Conservation (phyloP, 2,888 invertebrate species). For the Ariolimax columbianus region DNA sequence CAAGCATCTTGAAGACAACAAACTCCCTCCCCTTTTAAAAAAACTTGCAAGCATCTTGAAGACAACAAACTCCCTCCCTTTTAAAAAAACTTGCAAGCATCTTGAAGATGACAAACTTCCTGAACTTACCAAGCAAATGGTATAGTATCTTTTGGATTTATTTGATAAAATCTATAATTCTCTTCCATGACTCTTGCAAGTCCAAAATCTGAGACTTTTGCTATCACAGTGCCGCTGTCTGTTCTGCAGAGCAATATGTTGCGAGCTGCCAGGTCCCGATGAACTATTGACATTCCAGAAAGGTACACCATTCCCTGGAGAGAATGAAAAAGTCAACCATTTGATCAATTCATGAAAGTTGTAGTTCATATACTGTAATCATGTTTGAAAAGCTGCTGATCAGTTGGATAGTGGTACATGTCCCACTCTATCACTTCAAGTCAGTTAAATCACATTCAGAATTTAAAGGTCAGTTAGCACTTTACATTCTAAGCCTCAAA, state of each 20-base stretch:
- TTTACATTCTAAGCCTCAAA: too few relatives aligned
- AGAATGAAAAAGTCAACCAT: neutral
- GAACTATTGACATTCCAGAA: conserved; percentile 34
- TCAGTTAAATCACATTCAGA: too few relatives aligned
- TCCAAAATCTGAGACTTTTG: conserved; percentile 44
- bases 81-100: too few relatives aligned
- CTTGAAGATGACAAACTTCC: neutral
- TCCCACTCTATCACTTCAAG: too few relatives aligned
- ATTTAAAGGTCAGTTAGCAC: too few relatives aligned
- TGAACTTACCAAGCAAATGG: conserved; percentile 35
- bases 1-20: too few relatives aligned
- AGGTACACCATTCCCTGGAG: conserved; percentile 46
- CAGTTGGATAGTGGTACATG: too few relatives aligned
- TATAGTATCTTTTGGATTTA: neutral
- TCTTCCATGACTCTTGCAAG: conserved; percentile 29
- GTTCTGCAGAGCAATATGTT: conserved; percentile 9
- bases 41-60: too few relatives aligned
- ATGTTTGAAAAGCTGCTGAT: too few relatives aligned
- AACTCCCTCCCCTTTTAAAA: too few relatives aligned
- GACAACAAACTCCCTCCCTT: too few relatives aligned
- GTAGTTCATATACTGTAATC: neutral
- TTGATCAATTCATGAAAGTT: neutral
- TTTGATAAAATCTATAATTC: conserved; percentile 37
- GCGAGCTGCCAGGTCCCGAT: conserved; percentile 44
- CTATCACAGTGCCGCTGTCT: neutral